phyloP scores from a whole-genome alignment of 2,113 vertebrate species.

The Mastomys coucha region DNA sequence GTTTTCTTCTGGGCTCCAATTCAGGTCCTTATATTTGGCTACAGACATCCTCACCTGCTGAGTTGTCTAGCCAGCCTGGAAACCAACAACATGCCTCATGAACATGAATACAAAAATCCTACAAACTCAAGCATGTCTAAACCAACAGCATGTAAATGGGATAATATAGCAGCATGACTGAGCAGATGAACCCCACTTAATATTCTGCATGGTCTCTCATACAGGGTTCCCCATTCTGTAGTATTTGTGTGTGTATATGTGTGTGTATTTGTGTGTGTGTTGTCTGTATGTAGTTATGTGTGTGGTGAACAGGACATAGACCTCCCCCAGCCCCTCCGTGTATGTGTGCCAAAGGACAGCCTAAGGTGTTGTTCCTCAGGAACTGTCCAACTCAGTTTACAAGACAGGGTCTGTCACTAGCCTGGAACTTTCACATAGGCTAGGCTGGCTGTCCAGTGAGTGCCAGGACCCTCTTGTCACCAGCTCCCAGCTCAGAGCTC shows the following conservation, averaged over 20 bases:
- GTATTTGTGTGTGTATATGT: no score
- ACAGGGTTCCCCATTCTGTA: background rate
- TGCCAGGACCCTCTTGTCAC: background rate
- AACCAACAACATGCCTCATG: background rate
- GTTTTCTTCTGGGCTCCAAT: background rate
- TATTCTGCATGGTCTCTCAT: background rate
- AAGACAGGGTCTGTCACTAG: background rate
- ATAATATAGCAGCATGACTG: background rate
- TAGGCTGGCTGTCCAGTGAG: background rate
- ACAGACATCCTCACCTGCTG: background rate
- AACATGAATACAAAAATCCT: background rate
- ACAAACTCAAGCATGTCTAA: background rate
- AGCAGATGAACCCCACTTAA: background rate
- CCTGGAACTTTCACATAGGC: background rate
- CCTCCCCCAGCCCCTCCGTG: background rate
- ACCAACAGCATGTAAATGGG: background rate
- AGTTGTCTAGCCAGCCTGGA: background rate
- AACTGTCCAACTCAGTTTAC: background rate
- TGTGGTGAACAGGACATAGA: background rate
- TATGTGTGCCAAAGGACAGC: background rate
- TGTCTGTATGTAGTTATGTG: background rate
- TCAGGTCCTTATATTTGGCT: background rate
- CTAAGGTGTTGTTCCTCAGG: background rate
- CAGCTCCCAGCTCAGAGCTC: background rate
- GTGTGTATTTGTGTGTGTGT: background rate